Base-by-base conservation (phyloP, 2,113 vertebrate species). In the Gulo gulo region DNA sequence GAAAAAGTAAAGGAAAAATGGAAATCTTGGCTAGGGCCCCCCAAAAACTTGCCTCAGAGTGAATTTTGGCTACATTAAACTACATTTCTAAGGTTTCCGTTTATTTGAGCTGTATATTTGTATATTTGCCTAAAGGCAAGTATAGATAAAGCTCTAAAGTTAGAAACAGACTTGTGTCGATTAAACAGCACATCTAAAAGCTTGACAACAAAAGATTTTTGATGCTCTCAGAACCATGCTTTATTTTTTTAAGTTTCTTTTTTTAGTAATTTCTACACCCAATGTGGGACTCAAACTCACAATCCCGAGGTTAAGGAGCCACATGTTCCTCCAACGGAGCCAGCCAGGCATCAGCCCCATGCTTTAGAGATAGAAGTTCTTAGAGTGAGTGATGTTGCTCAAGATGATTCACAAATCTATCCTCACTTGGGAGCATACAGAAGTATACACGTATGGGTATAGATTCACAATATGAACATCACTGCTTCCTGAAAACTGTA, bases 41-140 rank as follows among this genome's bases (percentile, higher is more conserved):
- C 92, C 45, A 90, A 94, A 42, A 82, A 65, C 63, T 50, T 73
- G 4, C 26, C 71, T 78, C 84, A 97, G 96, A 95, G 63, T 31
- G 4, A 95, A 45, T 47, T 92, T 95, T n/a, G 69, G 18, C 47
- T 88, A 13, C 16, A 36, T 85, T 74, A 36, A 16, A 34, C 31
- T 78, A 2, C 34, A 67, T 88, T 96, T 45, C 71, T 26, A 87
- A 95, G 63, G 24, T 18, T 83, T 15, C 52, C 81, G 1, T 55
- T 7, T 87, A 69, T 78, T 74, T 92, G 7, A 55, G 5, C 52
- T 55, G 52, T 55, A 18, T 55, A 55, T 55, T 55, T 55, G 4
- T 55, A 10, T 87, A 63, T 78, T 74, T 92, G 7, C 73, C 61
- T 79, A 21, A 3, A 92, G 57, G 94, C 47, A 83, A 78, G 34